Conservation (phyloP, 2,888 invertebrate species). For the Xestia sexstrigata region DNA sequence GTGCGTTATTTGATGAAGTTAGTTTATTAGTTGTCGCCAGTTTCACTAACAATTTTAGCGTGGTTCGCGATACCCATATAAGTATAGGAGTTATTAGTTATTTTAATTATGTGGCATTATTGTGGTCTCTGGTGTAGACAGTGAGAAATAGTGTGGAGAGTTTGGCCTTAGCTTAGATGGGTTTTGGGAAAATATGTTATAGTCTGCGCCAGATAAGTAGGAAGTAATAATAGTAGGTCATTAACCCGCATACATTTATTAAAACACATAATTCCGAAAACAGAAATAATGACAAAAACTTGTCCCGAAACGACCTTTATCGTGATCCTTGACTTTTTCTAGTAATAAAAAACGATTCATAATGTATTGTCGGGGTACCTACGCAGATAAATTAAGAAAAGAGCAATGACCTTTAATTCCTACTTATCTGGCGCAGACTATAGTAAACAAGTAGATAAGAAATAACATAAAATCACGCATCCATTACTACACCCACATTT, state of each 20-base stretch:
- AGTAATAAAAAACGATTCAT: no score
- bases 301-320: no score
- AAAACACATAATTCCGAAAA: no score
- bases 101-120: conserved; percentile 25
- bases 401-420: no score
- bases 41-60: conserved; percentile 56
- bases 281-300: no score
- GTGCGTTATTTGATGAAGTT: conserved; percentile 87
- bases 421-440: no score
- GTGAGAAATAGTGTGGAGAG: background rate
- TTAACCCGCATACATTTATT: no score
- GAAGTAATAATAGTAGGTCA: no score
- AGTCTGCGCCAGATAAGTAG: no score
- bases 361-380: no score
- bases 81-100: conserved; percentile 22
- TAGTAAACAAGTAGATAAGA: background rate
- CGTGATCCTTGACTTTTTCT: no score
- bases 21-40: conserved; percentile 82
- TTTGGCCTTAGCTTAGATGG: background rate
- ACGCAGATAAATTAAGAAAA: no score
- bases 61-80: conserved; percentile 26
- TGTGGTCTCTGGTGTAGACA: background rate
- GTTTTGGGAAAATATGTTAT: background rate
- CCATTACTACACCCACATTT: background rate
- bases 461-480: background rate